Percentiles rank a stretch among this genome's conserved stretches.
phyloP scores from a whole-genome alignment of 2,797 vertebrate genomes.

The Prunella strophiata region DNA sequence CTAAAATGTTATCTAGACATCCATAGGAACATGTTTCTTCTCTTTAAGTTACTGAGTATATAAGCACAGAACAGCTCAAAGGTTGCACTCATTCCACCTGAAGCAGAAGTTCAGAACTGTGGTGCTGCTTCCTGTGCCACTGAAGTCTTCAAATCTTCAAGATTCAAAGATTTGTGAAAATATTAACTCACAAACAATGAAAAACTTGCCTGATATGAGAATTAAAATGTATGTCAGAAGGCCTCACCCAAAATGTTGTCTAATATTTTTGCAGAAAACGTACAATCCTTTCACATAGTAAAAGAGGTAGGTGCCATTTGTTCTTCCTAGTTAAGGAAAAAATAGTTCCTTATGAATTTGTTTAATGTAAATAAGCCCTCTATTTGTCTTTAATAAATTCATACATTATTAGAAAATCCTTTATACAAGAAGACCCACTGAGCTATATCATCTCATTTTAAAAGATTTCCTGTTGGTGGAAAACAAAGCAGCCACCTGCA shows the following conservation, averaged over 20 bases:
- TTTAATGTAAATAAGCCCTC: constrained; percentile 75
- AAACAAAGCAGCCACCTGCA: constrained; percentile 80
- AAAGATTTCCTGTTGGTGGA: constrained; percentile 77
- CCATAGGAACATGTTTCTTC: background rate
- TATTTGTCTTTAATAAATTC: constrained; percentile 78
- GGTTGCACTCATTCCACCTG: background rate
- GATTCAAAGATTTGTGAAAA: background rate
- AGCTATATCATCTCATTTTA: constrained; percentile 74
- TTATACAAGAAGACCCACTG: constrained; percentile 70
- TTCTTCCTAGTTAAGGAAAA: background rate
- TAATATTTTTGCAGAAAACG: background rate
- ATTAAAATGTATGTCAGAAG: background rate
- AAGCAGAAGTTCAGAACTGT: background rate
- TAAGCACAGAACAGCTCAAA: background rate
- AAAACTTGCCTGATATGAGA: background rate
- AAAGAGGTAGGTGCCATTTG: background rate
- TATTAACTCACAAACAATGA: background rate
- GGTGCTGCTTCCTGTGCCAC: background rate
- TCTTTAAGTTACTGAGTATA: background rate
- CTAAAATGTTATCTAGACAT: background rate
- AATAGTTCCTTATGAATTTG: constrained; percentile 48
- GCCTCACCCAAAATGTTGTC: background rate
- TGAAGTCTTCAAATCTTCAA: background rate
- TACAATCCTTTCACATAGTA: background rate
- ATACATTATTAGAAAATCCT: constrained; percentile 74